Percentiles rank a stretch among this genome's conserved stretches.
These are phyloP conservation scores for Decapterus maruadsi DNA, from an alignment of 2,797 vertebrate species.

Conservation along the genomic window DNA sequence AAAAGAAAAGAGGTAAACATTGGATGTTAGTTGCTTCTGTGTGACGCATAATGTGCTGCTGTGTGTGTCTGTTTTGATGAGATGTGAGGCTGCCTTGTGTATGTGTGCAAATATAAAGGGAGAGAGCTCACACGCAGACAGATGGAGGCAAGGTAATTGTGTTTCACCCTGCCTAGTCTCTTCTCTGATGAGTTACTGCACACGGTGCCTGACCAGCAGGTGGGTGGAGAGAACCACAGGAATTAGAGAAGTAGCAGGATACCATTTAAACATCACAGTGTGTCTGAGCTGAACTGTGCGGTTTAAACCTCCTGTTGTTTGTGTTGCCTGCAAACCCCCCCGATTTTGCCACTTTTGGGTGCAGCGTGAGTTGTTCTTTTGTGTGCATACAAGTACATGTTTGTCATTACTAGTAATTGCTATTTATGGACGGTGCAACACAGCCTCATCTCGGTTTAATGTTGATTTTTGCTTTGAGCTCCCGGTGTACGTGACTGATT, in stretches of 20 bases:
- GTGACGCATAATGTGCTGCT: conserved; percentile 22
- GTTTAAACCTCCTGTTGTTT: conserved; percentile 22
- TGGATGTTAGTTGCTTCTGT: conserved; percentile 28
- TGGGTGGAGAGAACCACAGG: conserved; percentile 51
- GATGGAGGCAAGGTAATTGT: conserved; percentile 71
- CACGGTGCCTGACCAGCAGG: conserved; percentile 33
- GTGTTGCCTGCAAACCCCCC: neutral
- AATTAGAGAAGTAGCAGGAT: conserved; percentile 53
- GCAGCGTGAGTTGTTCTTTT: conserved; percentile 1
- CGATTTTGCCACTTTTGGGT: conserved; percentile 18
- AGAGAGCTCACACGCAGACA: conserved; percentile 43
- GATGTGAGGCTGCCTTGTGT: conserved; percentile 14
- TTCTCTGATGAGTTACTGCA: conserved; percentile 59
- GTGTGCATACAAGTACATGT: conserved; percentile 8
- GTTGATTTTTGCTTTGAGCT: neutral
- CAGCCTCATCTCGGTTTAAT: neutral
- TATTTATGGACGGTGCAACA: neutral
- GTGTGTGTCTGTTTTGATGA: conserved; percentile 17
- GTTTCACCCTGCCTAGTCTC: conserved; percentile 55
- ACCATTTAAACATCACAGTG: conserved; percentile 62
- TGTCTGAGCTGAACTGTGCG: conserved; percentile 24
- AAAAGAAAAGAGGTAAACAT: conserved; percentile 13
- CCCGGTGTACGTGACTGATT: neutral
- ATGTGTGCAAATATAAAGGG: conserved; percentile 30
- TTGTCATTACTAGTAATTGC: conserved; percentile 34